These are phyloP conservation scores for Ganaspis sp. DNA, from an alignment of 1,140 invertebrate species.

Conservation along the genomic window DNA sequence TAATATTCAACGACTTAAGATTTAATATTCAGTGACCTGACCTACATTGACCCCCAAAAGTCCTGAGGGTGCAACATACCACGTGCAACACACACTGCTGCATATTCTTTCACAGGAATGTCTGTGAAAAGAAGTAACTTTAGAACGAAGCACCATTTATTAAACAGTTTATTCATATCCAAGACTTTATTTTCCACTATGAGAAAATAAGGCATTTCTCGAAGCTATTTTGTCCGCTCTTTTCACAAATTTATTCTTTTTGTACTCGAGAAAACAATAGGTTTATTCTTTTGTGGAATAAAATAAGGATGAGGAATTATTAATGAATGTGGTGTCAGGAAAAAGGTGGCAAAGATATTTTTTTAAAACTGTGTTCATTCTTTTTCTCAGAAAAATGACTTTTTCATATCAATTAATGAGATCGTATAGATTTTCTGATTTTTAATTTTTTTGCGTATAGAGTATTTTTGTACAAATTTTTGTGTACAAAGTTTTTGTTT, in stretches of 20 bases:
- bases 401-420: no score
- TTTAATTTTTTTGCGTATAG: no score
- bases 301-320: background rate
- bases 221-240: conserved; percentile 43
- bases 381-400: no score
- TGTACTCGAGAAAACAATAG: background rate
- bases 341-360: no score
- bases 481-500: no score
- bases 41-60: conserved; percentile 38
- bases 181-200: conserved; percentile 41
- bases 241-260: conserved; percentile 21
- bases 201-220: conserved; percentile 44
- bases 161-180: conserved; percentile 62
- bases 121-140: conserved; percentile 46
- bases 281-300: background rate
- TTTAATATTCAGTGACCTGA: conserved; percentile 50
- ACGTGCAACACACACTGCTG: background rate
- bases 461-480: no score
- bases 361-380: no score
- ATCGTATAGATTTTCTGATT: no score
- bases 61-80: conserved; percentile 32
- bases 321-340: background rate
- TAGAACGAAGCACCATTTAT: conserved; percentile 48
- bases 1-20: conserved; percentile 49
- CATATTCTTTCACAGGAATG: conserved; percentile 2